Conservation (phyloP, 2,797 vertebrate species). For the Ibycter americanus region DNA sequence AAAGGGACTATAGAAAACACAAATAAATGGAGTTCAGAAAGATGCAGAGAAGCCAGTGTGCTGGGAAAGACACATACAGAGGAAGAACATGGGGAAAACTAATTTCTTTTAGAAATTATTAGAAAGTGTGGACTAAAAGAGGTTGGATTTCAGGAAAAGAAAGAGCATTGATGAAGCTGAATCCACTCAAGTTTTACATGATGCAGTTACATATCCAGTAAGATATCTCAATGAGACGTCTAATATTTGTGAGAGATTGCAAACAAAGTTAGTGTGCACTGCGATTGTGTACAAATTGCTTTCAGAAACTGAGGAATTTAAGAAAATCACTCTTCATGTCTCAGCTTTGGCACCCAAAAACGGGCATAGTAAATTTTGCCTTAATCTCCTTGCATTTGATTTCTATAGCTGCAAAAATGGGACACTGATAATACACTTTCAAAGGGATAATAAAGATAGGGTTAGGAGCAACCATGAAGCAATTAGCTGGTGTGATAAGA, state of each 20-base stretch:
- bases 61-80: background rate
- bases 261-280: background rate
- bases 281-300: background rate
- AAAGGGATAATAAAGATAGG: background rate
- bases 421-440: background rate
- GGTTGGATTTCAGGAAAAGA: background rate
- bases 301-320: background rate
- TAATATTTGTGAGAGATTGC: background rate
- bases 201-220: background rate
- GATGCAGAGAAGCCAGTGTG: background rate
- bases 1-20: background rate
- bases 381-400: background rate
- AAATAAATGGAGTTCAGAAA: background rate
- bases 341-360: background rate
- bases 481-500: constrained; percentile 40
- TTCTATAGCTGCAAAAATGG: background rate
- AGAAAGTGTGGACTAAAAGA: background rate
- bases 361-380: background rate
- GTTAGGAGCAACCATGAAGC: background rate
- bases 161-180: background rate
- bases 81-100: background rate
- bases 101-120: background rate
- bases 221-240: background rate
- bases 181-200: background rate
- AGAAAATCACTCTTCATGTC: background rate